phyloP scores from a whole-genome alignment of 2,797 vertebrate species.

The Molothrus ater region DNA sequence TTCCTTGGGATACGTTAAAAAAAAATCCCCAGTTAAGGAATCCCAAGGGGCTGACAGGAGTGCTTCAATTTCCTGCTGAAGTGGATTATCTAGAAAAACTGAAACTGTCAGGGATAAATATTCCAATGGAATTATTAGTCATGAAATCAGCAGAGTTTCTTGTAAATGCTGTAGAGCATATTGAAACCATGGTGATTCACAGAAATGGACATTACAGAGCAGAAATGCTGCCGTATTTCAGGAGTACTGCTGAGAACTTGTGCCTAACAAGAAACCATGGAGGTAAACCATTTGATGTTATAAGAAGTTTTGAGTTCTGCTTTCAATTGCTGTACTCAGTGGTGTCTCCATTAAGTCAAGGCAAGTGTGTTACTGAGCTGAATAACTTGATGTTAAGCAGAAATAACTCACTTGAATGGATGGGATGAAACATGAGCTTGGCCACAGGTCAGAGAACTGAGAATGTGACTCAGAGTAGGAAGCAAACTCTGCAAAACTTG shows the following conservation, averaged over 20 bases:
- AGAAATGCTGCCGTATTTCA: not conserved
- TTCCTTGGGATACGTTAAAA: not conserved
- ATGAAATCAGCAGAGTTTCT: not conserved
- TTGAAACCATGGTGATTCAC: not conserved
- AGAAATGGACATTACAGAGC: not conserved
- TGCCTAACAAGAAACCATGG: not conserved
- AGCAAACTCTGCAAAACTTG: not conserved
- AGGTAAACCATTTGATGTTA: not conserved
- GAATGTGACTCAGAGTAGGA: not conserved
- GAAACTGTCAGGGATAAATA: not conserved
- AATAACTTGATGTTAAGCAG: not conserved
- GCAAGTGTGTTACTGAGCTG: not conserved
- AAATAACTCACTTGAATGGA: not conserved
- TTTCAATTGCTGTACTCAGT: not conserved
- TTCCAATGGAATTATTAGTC: not conserved
- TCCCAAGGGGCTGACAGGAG: not conserved
- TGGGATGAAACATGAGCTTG: not conserved
- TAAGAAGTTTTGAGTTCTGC: not conserved
- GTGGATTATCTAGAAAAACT: not conserved
- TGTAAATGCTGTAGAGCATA: not conserved
- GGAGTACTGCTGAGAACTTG: not conserved
- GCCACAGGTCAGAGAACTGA: not conserved
- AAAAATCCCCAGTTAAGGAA: not conserved
- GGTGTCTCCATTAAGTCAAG: not conserved
- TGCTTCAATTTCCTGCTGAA: not conserved